These are phyloP conservation scores for Stichodactyla mertensii DNA, from an alignment of 64 coral and sea anemone genomes.

Conservation along the genomic window DNA sequence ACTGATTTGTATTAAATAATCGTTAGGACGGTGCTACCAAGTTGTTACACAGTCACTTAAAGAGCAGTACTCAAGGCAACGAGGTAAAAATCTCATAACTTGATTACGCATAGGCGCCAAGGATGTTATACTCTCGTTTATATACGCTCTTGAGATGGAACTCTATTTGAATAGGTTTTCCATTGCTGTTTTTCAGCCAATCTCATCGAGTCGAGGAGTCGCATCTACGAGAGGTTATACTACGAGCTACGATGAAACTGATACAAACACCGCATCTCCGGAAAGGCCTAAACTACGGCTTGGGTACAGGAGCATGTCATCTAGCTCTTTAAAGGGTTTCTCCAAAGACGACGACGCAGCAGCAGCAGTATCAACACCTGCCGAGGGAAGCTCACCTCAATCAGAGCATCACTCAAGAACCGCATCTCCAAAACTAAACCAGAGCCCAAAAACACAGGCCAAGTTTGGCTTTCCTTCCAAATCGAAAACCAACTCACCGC, in stretches of 20 bases:
- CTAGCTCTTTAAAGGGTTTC: slow-evolving; percentile 37
- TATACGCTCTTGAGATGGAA: too few species aligned
- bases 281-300: slow-evolving; percentile 48
- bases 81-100: slow-evolving; percentile 31
- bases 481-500: not conserved
- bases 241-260: slow-evolving; percentile 24
- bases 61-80: slow-evolving; percentile 70
- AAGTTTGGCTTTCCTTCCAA: slow-evolving; percentile 9
- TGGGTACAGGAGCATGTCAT: slow-evolving; percentile 46
- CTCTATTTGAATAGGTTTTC: not conserved
- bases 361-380: not conserved
- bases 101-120: not conserved
- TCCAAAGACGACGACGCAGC: slow-evolving; percentile 17
- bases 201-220: not conserved
- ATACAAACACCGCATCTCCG: not conserved
- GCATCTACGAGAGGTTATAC: not conserved
- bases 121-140: not conserved
- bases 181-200: not conserved
- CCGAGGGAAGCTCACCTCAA: not conserved
- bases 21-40: slow-evolving; percentile 94
- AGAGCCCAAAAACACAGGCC: not conserved
- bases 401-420: slow-evolving; percentile 31
- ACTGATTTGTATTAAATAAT: not conserved
- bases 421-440: not conserved
- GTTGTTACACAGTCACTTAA: slow-evolving; percentile 88